phyloP scores from a whole-genome alignment of 2,888 invertebrate species.

The Trachelus troglodyta region DNA sequence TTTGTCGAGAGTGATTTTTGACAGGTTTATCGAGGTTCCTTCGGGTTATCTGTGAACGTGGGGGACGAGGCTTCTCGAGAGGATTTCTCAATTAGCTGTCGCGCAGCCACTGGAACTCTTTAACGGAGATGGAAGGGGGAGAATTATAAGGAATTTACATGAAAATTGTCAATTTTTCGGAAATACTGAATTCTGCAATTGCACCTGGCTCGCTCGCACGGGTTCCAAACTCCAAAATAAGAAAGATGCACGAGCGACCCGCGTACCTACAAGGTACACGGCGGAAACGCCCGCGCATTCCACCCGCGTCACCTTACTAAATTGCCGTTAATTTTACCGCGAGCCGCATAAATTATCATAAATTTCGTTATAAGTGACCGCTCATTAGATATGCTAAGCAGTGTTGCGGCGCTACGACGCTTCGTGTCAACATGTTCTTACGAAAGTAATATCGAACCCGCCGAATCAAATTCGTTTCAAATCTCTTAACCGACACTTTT shows the following conservation, averaged over 20 bases:
- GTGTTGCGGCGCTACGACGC: slow-evolving; percentile 14
- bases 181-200: no score
- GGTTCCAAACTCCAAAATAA: no score
- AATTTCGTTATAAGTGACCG: slow-evolving; percentile 45
- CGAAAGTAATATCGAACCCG: slow-evolving; percentile 10
- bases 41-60: slow-evolving; percentile 21
- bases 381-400: slow-evolving; percentile 42
- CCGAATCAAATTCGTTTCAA: slow-evolving; percentile 5
- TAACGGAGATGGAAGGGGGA: neutral
- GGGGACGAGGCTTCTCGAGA: no score
- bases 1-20: slow-evolving; percentile 44
- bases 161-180: no score
- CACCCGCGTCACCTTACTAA: slow-evolving; percentile 33
- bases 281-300: slow-evolving; percentile 40
- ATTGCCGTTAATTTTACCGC: slow-evolving; percentile 43
- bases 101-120: neutral
- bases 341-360: slow-evolving; percentile 44
- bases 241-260: neutral
- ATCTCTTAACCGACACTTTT: slow-evolving; percentile 1
- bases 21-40: slow-evolving; percentile 40
- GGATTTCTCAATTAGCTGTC: slow-evolving; percentile 39
- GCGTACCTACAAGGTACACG: neutral
- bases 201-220: no score
- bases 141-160: no score
- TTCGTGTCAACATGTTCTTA: slow-evolving; percentile 20